Evolutionary conservation across 92 coral and sea anemone genomes (phyloP).

Genomic region (Parazoanthus atlanticus): DNA sequence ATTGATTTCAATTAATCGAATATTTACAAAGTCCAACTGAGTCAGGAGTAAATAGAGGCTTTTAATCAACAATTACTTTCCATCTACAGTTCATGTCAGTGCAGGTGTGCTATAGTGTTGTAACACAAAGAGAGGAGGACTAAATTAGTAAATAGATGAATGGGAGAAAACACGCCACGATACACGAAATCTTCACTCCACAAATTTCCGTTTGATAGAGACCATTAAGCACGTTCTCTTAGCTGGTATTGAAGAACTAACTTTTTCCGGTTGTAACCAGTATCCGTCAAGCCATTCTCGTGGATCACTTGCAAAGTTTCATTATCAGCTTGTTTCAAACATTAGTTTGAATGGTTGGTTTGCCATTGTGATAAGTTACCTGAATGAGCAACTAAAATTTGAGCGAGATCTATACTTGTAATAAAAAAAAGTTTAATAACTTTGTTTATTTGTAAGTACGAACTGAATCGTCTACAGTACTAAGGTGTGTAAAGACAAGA

Average conservation of each 20-base stretch:
- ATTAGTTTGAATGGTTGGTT: too few relatives aligned
- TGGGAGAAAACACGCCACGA: background rate
- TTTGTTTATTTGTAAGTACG: background rate
- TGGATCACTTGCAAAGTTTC: background rate
- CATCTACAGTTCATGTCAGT: constrained; percentile 11
- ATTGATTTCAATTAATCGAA: constrained; percentile 23
- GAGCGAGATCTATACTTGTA: background rate
- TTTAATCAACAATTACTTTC: constrained; percentile 15
- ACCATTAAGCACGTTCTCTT: background rate
- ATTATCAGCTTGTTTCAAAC: background rate
- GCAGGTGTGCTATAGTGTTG: constrained; percentile 13
- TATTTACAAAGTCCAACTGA: constrained; percentile 32
- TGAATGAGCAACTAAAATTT: background rate
- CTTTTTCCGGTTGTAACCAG: background rate
- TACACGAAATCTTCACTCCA: background rate
- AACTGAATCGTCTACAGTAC: background rate
- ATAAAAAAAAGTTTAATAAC: background rate
- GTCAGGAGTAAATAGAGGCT: constrained; percentile 25
- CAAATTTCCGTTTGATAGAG: background rate
- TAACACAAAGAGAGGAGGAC: background rate
- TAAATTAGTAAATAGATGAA: constrained; percentile 9
- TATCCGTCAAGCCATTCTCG: background rate
- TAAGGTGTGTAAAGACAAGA: background rate
- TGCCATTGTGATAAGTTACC: background rate
- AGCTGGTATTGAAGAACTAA: background rate